phyloP scores from a whole-genome alignment of 1,140 invertebrate species.

The Ephestia elutella region DNA sequence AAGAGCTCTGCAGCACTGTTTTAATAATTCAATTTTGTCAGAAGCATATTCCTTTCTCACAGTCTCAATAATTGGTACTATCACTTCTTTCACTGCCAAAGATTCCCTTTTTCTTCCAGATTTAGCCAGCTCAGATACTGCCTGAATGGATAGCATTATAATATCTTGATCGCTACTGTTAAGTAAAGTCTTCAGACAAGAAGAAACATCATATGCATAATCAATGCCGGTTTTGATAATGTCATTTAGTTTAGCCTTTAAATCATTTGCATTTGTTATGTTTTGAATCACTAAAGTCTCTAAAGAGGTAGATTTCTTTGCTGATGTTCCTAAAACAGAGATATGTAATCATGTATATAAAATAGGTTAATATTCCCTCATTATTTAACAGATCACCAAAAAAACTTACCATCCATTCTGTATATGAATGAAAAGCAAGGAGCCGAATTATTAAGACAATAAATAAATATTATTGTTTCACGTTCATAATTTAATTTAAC shows the following conservation, averaged over 20 bases:
- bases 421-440: background rate
- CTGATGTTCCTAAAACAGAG: slow-evolving; percentile 36
- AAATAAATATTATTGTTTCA: background rate
- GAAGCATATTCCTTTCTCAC: slow-evolving; percentile 52
- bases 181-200: slow-evolving; percentile 53
- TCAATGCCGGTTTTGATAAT: slow-evolving; percentile 55
- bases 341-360: background rate
- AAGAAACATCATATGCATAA: slow-evolving; percentile 58
- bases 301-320: slow-evolving; percentile 57
- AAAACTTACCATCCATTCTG: slow-evolving; percentile 14
- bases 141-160: slow-evolving; percentile 72
- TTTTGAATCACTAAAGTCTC: slow-evolving; percentile 55
- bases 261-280: slow-evolving; percentile 44
- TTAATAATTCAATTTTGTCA: slow-evolving; percentile 75
- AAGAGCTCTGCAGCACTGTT: slow-evolving; percentile 85
- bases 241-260: slow-evolving; percentile 57
- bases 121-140: slow-evolving; percentile 83
- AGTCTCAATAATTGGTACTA: slow-evolving; percentile 75
- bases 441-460: slow-evolving; percentile 3
- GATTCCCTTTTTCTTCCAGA: slow-evolving; percentile 79
- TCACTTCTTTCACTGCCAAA: slow-evolving; percentile 77
- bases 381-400: too few relatives aligned
- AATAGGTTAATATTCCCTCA: too few relatives aligned
- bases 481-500: background rate
- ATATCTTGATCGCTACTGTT: slow-evolving; percentile 49